Percentiles rank a stretch among this genome's conserved stretches.
phyloP scores from a whole-genome alignment of 1,140 invertebrate species.

The Cylas formicarius region DNA sequence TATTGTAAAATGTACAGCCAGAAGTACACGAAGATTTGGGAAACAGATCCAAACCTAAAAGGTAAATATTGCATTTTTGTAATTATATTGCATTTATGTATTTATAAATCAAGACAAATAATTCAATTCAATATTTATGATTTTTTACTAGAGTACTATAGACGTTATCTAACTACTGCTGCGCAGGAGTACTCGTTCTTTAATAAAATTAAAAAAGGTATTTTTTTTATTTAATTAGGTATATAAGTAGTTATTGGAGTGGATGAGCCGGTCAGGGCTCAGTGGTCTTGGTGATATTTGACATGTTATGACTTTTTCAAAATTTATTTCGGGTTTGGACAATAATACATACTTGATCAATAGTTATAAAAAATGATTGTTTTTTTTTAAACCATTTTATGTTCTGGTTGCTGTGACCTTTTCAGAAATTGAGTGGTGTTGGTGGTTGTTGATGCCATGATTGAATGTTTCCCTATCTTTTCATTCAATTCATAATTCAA shows the following conservation, averaged over 20 bases:
- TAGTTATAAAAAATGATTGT: background rate
- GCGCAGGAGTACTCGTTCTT: too few species aligned
- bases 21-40: constrained; percentile 2
- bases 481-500: background rate
- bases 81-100: too few species aligned
- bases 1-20: constrained; percentile 1
- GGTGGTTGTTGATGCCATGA: too few species aligned
- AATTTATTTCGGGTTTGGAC: background rate
- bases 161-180: too few species aligned
- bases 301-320: background rate
- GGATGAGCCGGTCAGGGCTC: background rate
- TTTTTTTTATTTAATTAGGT: constrained; percentile 2
- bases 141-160: constrained; percentile 2
- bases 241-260: background rate
- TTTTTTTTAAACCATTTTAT: too few species aligned
- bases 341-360: background rate
- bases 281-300: background rate
- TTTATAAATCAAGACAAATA: too few species aligned
- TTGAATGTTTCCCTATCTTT: background rate
- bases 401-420: too few species aligned
- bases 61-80: too few species aligned
- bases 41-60: constrained; percentile 1
- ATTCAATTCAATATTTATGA: too few species aligned
- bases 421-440: constrained; percentile 2
- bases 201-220: background rate